Evolutionary conservation across 2,113 vertebrate genomes (phyloP), one percentile per base, ranked within the genome.

Genomic region (Gallinago undulata): DNA sequence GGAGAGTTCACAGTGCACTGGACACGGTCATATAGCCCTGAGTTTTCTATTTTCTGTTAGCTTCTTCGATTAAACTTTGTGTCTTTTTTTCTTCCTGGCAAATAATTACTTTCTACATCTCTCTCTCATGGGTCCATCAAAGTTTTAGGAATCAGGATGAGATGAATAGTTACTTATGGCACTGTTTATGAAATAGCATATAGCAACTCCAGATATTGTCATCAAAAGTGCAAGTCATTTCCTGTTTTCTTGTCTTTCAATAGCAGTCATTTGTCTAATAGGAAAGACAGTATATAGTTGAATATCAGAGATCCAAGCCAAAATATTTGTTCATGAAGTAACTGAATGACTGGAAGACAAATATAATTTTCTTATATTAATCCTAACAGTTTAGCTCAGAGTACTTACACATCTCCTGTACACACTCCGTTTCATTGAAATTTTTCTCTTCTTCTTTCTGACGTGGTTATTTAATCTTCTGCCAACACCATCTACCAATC

Each of bases 391-490:
- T 97, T 96, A 96, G 62, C 81, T 95, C 90, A 92, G 83, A 96
- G 92, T 93, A 94, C 94, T 94, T 97, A 89, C 92, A 96, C 81
- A 96, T 97, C 92, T 96, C 89, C 91, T 96, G 91, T 95, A 97
- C 7, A 19, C 30, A 56, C 80, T 96, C 84, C 69, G 72, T 95
- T 97, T 97, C 94, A 98, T 62, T 97, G 94, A 96, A 82, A 90
- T 86, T 85, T 92, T 85, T 86, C 84, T 89, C 82, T 84, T 89
- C 87, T 84, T 84, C 84, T 90, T 78, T 92, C 93, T 97, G 92
- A 97, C 85, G 92, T 91, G 77, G 87, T 97, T 98, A 97, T 97
- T 98, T 98, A 98, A 98, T 98, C 95, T 97, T 98, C 96, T 98
- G 96, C 94, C 96, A 98, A 94, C 87, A 93, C 51, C 94, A 86